phyloP scores from a whole-genome alignment of 2,888 invertebrate species.

The Diplolepis rosae region DNA sequence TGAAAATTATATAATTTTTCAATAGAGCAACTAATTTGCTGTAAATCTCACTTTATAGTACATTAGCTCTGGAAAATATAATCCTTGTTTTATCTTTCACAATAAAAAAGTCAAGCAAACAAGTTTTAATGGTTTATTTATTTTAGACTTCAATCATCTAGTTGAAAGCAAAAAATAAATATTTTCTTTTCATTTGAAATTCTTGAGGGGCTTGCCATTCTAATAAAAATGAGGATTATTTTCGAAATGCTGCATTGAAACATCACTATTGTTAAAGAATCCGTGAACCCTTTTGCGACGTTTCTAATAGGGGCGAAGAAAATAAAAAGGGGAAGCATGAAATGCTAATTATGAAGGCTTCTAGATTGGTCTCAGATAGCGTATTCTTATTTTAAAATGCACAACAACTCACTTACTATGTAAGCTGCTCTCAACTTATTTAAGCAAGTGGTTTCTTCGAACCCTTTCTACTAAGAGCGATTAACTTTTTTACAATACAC shows the following conservation, averaged over 20 bases:
- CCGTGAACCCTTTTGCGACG: neutral
- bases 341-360: conserved; percentile 26
- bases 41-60: neutral
- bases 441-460: conserved; percentile 24
- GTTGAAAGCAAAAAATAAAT: neutral
- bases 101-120: neutral
- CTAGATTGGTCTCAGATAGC: conserved; percentile 8
- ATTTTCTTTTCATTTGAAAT: too few relatives aligned
- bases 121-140: neutral
- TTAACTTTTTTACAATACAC: conserved; percentile 24
- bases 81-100: neutral
- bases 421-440: neutral
- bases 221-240: neutral
- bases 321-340: conserved; percentile 10
- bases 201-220: neutral
- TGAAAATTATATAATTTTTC: conserved; percentile 1
- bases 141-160: neutral
- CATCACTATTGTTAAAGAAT: conserved; percentile 8
- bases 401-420: conserved; percentile 15
- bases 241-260: conserved; percentile 9
- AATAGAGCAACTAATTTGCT: neutral
- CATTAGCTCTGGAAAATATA: neutral
- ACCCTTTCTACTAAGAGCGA: conserved; percentile 6
- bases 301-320: conserved; percentile 8
- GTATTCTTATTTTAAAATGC: conserved; percentile 22